Percentiles rank a stretch among this genome's conserved stretches.
These are phyloP conservation scores for Ennomos erosarius DNA, from an alignment of 2,888 invertebrate species.

Conservation along the genomic window DNA sequence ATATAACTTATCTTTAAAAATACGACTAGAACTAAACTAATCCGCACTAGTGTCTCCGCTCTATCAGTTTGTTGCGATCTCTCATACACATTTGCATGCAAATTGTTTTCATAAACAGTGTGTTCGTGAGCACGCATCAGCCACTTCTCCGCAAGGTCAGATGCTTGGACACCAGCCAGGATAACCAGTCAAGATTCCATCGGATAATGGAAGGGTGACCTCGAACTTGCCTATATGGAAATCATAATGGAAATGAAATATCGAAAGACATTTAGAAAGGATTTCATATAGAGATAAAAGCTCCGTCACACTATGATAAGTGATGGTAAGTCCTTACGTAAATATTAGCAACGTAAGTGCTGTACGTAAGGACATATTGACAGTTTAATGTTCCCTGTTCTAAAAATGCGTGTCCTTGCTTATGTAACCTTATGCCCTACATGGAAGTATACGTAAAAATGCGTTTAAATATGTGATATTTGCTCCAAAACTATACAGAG, in stretches of 20 bases:
- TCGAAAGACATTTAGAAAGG: constrained; percentile 17
- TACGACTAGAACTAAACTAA: constrained; percentile 8
- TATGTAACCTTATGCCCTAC: too few relatives aligned
- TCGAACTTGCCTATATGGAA: constrained; percentile 42
- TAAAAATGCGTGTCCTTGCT: too few relatives aligned
- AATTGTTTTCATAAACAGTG: constrained; percentile 69
- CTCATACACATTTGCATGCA: constrained; percentile 64
- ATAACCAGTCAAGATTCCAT: constrained; percentile 54
- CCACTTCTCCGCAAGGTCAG: constrained; percentile 67
- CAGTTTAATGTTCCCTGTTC: too few relatives aligned
- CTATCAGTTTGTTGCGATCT: constrained; percentile 55
- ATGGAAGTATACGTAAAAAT: too few relatives aligned
- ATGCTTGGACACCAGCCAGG: constrained; percentile 70
- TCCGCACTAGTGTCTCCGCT: constrained; percentile 26
- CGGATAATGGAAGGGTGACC: constrained; percentile 51
- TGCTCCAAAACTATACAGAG: too few relatives aligned
- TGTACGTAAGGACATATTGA: background rate
- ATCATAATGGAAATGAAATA: constrained; percentile 18
- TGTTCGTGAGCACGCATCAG: constrained; percentile 63
- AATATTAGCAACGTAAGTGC: background rate
- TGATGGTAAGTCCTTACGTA: constrained; percentile 2
- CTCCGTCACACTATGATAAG: constrained; percentile 23
- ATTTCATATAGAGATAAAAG: constrained; percentile 21
- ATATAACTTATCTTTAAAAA: too few relatives aligned
- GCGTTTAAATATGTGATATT: too few relatives aligned